Conservation (phyloP, 2,888 invertebrate genomes). For the Agonopterix heracliana region DNA sequence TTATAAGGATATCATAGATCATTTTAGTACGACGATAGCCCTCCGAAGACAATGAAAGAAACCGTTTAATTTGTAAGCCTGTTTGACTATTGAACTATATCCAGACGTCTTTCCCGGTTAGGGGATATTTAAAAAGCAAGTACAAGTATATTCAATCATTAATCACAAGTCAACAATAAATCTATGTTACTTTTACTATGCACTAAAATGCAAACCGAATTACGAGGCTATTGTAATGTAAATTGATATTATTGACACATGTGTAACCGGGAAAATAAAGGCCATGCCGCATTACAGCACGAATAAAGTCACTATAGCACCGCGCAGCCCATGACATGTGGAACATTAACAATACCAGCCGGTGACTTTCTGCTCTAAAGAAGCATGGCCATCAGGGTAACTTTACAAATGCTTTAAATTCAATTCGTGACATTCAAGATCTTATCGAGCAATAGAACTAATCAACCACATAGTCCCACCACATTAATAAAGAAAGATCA, state of each 20-base stretch:
- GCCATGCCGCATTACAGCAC: conserved; percentile 54
- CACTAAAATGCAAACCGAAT: conserved; percentile 45
- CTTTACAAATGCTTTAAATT: conserved; percentile 49
- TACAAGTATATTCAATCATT: conserved; percentile 6
- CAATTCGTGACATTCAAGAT: conserved; percentile 47
- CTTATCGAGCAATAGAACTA: conserved; percentile 54
- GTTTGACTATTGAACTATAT: too few relatives aligned
- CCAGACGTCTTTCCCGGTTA: background rate
- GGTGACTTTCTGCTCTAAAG: conserved; percentile 34
- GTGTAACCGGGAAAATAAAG: conserved; percentile 32
- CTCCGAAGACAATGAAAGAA: too few relatives aligned
- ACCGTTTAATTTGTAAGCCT: too few relatives aligned
- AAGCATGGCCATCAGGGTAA: conserved; percentile 49
- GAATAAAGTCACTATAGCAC: conserved; percentile 20
- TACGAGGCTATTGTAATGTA: conserved; percentile 35
- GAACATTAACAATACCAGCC: conserved; percentile 8
- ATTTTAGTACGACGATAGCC: too few relatives aligned
- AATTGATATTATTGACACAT: conserved; percentile 39
- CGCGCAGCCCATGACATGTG: background rate
- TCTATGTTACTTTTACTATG: conserved; percentile 43
- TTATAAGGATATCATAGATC: too few relatives aligned
- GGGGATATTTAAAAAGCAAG: conserved; percentile 7
- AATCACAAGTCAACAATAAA: conserved; percentile 13
- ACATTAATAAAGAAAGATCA: conserved; percentile 52
- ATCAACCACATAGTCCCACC: conserved; percentile 63